Conservation (phyloP, 1,140 invertebrate species). For the Ceratina japonica region DNA sequence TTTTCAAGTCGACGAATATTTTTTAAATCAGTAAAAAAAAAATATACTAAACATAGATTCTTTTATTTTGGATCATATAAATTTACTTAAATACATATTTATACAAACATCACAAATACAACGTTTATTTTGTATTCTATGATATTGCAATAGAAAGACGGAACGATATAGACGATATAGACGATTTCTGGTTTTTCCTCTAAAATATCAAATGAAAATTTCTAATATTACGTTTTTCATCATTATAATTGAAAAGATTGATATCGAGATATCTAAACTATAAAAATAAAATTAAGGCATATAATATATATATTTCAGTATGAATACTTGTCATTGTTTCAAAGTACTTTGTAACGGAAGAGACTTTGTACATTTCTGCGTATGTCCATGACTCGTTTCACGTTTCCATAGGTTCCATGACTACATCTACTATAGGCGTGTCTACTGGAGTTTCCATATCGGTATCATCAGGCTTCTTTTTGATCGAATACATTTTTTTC, state of each 20-base stretch:
- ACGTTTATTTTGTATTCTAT: not conserved
- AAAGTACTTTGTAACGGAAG: constrained; percentile 49
- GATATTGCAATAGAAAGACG: not conserved
- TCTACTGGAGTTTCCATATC: constrained; percentile 72
- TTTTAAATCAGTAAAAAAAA: not conserved
- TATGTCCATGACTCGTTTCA: constrained; percentile 65
- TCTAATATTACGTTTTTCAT: constrained; percentile 7
- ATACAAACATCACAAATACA: constrained; percentile 26
- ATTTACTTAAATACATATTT: not conserved
- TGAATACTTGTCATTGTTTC: constrained; percentile 7
- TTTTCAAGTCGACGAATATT: not conserved
- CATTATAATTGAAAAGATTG: constrained; percentile 8
- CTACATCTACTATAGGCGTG: constrained; percentile 63
- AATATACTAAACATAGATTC: constrained; percentile 29
- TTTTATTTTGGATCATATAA: constrained; percentile 24
- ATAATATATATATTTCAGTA: not conserved
- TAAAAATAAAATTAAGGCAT: constrained; percentile 20
- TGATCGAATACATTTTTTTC: constrained; percentile 79
- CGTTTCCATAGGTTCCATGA: constrained; percentile 77
- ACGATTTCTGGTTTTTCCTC: not conserved
- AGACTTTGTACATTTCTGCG: constrained; percentile 34
- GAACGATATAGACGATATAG: not conserved
- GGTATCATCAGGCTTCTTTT: constrained; percentile 75
- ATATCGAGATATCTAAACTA: constrained; percentile 15
- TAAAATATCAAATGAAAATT: not conserved